Evolutionary conservation across 2,113 vertebrate species (phyloP), one percentile per base, ranked within the genome.

Genomic region (Pavo muticus): DNA sequence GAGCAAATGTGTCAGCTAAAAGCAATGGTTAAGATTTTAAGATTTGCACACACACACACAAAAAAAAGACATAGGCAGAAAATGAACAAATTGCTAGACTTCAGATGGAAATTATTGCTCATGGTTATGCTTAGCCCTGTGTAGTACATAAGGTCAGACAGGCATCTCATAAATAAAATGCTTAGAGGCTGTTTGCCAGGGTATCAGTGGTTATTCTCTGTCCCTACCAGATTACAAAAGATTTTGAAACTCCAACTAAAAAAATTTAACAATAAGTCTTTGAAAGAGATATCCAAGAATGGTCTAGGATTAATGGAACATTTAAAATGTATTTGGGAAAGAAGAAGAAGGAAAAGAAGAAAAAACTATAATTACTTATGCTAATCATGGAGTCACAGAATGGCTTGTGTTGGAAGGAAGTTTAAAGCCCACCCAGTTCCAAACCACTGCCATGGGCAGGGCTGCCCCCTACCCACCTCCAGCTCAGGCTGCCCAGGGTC

Each of bases 1-100:
- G 40, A 72, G 56, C 59, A 94, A 96, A 88, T 48, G 14, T 40
- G 47, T 76, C 17, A 40, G 27, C 35, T 96, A 90, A 80, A 74
- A 89, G 64, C 21, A 80, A 45, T 54, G 79, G 30, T 52, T 84
- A 95, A 74, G 63, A 57, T 77, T 60, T 61, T 56, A 30, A 56
- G 27, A 29, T 54, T 56, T 56, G 52, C 29, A 16, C 29, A 29
- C 25, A 54, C 52, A 29, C 27, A 54, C 25, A 52, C 50, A 11
- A 14, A 54, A 4, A 17, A 30, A 30, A 35, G 13, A 16, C 8
- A 39, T 16, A 39, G 37, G 12, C 29, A 93, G 27, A 73, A 23
- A 70, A 67, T 67, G 25, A 89, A 13, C 29, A 59, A 89, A 77
- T 54, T 84, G 13, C 17, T 59, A 77, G 20, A 74, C 12, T 9